A percentile compares a stretch with the other conserved stretches of the same genome.
Evolutionary conservation across 2,113 vertebrate species (phyloP).

Genomic region (Crotalus viridis): DNA sequence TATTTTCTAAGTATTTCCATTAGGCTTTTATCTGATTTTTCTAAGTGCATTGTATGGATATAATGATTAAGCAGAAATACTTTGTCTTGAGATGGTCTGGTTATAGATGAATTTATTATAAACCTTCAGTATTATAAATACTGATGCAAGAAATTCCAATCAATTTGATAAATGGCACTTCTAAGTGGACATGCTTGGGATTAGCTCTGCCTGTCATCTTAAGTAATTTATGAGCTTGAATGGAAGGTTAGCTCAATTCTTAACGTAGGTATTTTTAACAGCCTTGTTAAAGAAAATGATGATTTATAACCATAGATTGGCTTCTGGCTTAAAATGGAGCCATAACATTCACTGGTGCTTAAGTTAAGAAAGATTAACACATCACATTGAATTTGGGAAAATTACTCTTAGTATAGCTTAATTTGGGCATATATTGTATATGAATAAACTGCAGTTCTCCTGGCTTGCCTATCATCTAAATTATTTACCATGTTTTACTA

Average conservation of each 20-base stretch:
- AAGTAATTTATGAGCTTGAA: not conserved
- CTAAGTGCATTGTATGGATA: not conserved
- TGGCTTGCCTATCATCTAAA: not conserved
- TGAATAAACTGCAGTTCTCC: not conserved
- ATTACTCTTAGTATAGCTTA: not conserved
- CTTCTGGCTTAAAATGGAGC: not conserved
- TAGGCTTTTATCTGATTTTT: not conserved
- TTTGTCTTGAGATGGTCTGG: not conserved
- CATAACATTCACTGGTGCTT: not conserved
- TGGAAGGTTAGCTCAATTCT: not conserved
- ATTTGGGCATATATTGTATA: not conserved
- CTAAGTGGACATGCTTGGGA: not conserved
- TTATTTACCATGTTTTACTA: not conserved
- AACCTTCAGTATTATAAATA: not conserved
- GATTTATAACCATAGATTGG: not conserved
- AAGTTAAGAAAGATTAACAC: not conserved
- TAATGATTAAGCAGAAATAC: not conserved
- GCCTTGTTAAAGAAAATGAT: not conserved
- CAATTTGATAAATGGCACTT: not conserved
- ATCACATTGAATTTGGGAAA: not conserved
- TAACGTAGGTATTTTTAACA: not conserved
- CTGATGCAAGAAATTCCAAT: not conserved
- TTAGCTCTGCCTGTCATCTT: not conserved
- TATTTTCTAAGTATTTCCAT: not conserved
- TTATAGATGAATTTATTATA: not conserved